Evolutionary conservation across 2,113 vertebrate genomes (phyloP).

Genomic region (Noctilio leporinus): DNA sequence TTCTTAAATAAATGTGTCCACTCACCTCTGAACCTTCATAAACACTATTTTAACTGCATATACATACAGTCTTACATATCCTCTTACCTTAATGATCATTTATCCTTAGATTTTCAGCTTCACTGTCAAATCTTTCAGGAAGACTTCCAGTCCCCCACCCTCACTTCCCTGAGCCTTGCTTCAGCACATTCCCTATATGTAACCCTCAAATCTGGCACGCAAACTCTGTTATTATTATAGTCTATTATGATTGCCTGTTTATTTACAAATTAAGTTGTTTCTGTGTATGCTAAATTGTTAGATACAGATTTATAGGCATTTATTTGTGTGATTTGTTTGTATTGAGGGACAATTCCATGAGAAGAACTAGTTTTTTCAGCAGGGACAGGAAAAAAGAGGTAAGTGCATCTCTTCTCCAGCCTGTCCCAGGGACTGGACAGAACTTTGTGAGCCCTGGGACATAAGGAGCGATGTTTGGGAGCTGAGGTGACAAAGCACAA

Average conservation of each 20-base stretch:
- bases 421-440: not conserved
- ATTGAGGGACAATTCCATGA: not conserved
- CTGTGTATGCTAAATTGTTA: not conserved
- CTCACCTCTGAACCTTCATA: not conserved
- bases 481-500: not conserved
- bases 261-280: not conserved
- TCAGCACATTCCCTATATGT: not conserved
- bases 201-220: not conserved
- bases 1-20: not conserved
- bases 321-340: not conserved
- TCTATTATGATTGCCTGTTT: not conserved
- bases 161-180: not conserved
- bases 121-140: not conserved
- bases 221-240: not conserved
- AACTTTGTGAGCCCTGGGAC: not conserved
- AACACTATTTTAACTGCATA: not conserved
- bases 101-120: not conserved
- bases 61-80: fast-evolving
- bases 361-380: not conserved
- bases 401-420: not conserved
- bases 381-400: not conserved
- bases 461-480: not conserved
- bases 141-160: not conserved
- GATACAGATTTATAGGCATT: not conserved
- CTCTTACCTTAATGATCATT: not conserved